A percentile compares a stretch with the other conserved stretches of the same genome.
Conservation (phyloP, 2,888 invertebrate genomes). For the Stenoptilia bipunctidactyla region DNA sequence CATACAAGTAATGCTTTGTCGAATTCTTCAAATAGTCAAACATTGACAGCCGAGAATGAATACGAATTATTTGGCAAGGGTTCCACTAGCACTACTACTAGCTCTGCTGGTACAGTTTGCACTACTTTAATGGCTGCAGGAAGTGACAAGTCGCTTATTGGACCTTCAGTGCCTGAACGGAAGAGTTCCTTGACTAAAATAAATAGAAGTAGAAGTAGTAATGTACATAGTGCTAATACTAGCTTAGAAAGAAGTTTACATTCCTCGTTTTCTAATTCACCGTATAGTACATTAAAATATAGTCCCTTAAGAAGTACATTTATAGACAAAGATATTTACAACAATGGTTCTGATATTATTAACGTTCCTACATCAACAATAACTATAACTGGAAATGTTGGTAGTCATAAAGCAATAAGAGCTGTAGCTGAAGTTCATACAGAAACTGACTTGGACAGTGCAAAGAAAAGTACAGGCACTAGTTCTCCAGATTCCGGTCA, state of each 20-base stretch:
- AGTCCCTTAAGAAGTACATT: slow-evolving; percentile 37
- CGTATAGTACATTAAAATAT: slow-evolving; percentile 50
- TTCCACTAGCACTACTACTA: slow-evolving; percentile 90
- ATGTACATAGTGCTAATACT: slow-evolving; percentile 62
- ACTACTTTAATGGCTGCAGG: slow-evolving; percentile 82
- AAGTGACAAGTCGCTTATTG: slow-evolving; percentile 74
- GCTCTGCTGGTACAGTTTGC: slow-evolving; percentile 91
- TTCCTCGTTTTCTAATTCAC: slow-evolving; percentile 49
- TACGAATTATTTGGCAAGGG: slow-evolving; percentile 93
- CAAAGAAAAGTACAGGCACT: slow-evolving; percentile 74
- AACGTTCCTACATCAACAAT: slow-evolving; percentile 39
- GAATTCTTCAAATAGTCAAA: slow-evolving; percentile 78
- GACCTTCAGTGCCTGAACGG: slow-evolving; percentile 86
- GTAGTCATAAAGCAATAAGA: slow-evolving; percentile 65
- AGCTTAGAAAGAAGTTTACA: slow-evolving; percentile 68
- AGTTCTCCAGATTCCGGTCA: slow-evolving; percentile 85
- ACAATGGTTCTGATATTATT: slow-evolving; percentile 50
- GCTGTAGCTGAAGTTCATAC: slow-evolving; percentile 72
- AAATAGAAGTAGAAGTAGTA: slow-evolving; percentile 61
- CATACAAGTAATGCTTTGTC: slow-evolving; percentile 79
- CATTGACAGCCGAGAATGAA: slow-evolving; percentile 85
- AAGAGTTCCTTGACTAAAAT: slow-evolving; percentile 80
- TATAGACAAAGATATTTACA: slow-evolving; percentile 40
- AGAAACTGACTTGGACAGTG: slow-evolving; percentile 52
- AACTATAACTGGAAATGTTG: slow-evolving; percentile 51